Evolutionary conservation across 37 sponge, comb jelly and placozoan genomes (phyloP), one percentile per base, ranked within the genome.

Genomic region (Spongilla lacustris): DNA sequence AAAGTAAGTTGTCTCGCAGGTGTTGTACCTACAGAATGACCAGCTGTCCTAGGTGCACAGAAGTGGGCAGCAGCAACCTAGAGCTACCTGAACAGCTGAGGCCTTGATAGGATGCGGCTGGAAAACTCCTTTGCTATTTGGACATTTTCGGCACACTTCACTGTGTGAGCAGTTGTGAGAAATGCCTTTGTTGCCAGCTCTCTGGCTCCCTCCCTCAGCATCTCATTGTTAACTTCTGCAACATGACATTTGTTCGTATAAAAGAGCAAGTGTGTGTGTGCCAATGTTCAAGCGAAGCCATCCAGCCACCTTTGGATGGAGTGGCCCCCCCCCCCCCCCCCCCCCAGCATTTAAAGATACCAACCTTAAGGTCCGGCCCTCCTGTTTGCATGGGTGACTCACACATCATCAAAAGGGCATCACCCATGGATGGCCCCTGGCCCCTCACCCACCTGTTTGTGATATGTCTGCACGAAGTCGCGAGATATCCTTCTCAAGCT

Each of bases 381-480:
- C n/a, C n/a, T n/a, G n/a, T n/a, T n/a, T n/a, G n/a, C n/a, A n/a
- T n/a, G n/a, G n/a, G n/a, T n/a, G n/a, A n/a, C n/a, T n/a, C n/a
- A n/a, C n/a, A n/a, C n/a, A n/a, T n/a, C n/a, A n/a, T n/a, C n/a
- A n/a, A n/a, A n/a, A n/a, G n/a, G n/a, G n/a, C n/a, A n/a, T n/a
- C n/a, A n/a, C n/a, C n/a, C n/a, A n/a, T n/a, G n/a, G n/a, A n/a
- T n/a, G n/a, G n/a, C n/a, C n/a, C n/a, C n/a, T n/a, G n/a, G n/a
- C n/a, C n/a, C n/a, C n/a, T n/a, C n/a, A n/a, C n/a, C 11, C 2
- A 82, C 83, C 88, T 10, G 35, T 0, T 14, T 11, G 17, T 10
- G 50, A 32, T 28, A 89, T 89, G 69, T 83, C 84, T 28, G 25
- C 66, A 67, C 66, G 70, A 31, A 89, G 74, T 8, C 78, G 85